Evolutionary conservation across 2,797 vertebrate species (phyloP), one percentile per base, ranked within the genome.

Genomic region (Harpagifer antarcticus): DNA sequence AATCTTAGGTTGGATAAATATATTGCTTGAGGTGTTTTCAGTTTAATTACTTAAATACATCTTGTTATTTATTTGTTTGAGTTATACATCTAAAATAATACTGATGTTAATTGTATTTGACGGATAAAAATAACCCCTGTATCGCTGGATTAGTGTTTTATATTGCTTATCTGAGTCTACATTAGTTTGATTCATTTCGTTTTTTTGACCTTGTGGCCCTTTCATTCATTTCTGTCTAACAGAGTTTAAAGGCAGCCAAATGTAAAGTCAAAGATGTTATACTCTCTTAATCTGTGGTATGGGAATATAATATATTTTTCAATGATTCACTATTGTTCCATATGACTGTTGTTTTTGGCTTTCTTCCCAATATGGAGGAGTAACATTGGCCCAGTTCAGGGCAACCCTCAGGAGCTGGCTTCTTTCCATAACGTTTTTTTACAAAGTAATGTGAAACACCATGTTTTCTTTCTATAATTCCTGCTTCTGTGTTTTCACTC

Each of bases 401-500:
- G 47, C n/a, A 50, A 44, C 37, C 43, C 62, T 57, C 31, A 17
- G 16, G 65, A 17, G 3, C n/a, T 83, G 62, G n/a, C 66, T n/a
- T 33, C 57, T 63, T 7, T 52, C 57, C 55, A 60, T n/a, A 19
- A 56, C 45, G 33, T 27, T 10, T 62, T 62, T 45, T 61, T 27
- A 19, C 15, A 11, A 65, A 17, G 33, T 63, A 23, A 61, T n/a
- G 15, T 16, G 40, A 61, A 78, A 71, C 64, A 56, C 11, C 3
- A 6, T 49, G 55, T 66, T 78, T 71, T 67, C 69, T 47, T 47
- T 59, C 62, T 33, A 13, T 55, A 54, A 67, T 62, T 64, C 52
- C 53, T 19, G 40, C 73, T 70, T 50, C 67, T 79, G 74, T 78
- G 70, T 73, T 81, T 86, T 82, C 37, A 9, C 61, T 59, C 61